A percentile compares a stretch with the other conserved stretches of the same genome.
phyloP scores from a whole-genome alignment of 2,113 vertebrate genomes.

The Prolemur simus region DNA sequence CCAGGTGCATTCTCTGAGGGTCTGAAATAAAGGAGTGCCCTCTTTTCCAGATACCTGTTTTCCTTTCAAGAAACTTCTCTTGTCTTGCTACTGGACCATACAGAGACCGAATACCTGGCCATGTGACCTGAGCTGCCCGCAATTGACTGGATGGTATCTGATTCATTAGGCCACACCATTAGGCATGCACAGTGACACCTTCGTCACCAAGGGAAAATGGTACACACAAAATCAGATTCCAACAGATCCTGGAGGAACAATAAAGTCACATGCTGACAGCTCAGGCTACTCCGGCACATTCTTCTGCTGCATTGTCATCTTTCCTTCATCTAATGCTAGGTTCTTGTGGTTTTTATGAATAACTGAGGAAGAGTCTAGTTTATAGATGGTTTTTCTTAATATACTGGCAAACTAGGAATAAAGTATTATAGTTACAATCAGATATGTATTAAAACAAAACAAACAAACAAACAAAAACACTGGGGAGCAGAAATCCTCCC shows the following conservation, averaged over 20 bases:
- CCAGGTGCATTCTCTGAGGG: no score
- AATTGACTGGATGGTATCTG: neutral
- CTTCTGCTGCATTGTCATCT: neutral
- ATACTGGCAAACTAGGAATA: neutral
- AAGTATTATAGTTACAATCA: neutral
- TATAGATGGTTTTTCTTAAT: neutral
- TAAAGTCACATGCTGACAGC: neutral
- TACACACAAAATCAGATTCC: neutral
- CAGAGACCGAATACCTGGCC: neutral
- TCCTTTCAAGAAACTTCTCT: neutral
- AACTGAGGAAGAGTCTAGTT: neutral
- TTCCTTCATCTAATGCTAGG: neutral
- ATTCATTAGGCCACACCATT: neutral
- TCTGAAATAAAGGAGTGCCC: neutral
- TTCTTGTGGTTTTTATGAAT: neutral
- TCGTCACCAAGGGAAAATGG: neutral
- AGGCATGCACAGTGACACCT: neutral
- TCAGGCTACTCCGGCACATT: neutral
- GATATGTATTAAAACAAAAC: neutral
- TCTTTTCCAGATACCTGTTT: neutral
- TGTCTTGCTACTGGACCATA: neutral
- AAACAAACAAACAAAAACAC: neutral
- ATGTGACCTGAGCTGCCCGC: neutral
- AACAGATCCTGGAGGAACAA: neutral
- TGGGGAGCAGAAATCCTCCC: neutral